Conservation (phyloP, 2,888 invertebrate genomes). For the Pristionchus mayeri region DNA sequence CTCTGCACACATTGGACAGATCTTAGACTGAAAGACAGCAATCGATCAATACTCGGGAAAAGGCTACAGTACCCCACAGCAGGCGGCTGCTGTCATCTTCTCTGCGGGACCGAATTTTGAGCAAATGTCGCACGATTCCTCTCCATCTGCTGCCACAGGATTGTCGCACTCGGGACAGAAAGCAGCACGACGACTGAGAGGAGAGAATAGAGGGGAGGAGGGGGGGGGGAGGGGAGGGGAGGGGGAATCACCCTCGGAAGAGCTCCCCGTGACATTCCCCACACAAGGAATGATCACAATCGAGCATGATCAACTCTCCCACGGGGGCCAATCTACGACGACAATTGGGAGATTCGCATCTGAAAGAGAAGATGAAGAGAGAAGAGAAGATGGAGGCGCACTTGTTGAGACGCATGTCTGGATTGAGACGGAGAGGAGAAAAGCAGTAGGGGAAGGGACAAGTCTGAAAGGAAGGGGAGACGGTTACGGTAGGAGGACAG, state of each 20-base stretch:
- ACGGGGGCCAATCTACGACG: slow-evolving; percentile 34
- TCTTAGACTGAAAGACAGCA: slow-evolving; percentile 51
- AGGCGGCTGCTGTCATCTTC: slow-evolving; percentile 53
- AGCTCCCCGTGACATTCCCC: slow-evolving; percentile 46
- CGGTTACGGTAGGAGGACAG: background rate
- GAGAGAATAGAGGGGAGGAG: too few species aligned
- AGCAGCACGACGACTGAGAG: slow-evolving; percentile 23
- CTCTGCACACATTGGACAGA: slow-evolving; percentile 56
- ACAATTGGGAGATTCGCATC: slow-evolving; percentile 32
- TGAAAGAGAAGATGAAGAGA: background rate
- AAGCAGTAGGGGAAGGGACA: slow-evolving; percentile 46
- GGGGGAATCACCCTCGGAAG: slow-evolving; percentile 1
- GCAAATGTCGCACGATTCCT: slow-evolving; percentile 59
- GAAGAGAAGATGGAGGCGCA: background rate
- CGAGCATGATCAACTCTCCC: background rate
- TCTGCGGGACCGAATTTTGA: slow-evolving; percentile 56
- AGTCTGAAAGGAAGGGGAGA: background rate
- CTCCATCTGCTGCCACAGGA: slow-evolving; percentile 59
- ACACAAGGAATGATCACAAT: slow-evolving; percentile 21
- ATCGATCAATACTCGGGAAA: background rate
- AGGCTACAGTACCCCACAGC: slow-evolving; percentile 58
- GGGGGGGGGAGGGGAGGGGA: too few species aligned
- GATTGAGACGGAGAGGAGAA: slow-evolving; percentile 40
- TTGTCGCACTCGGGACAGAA: slow-evolving; percentile 38
- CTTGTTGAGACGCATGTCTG: slow-evolving; percentile 42